These are phyloP conservation scores for Tolypeutes matacus DNA, from an alignment of 2,797 vertebrate genomes.

Conservation along the genomic window DNA sequence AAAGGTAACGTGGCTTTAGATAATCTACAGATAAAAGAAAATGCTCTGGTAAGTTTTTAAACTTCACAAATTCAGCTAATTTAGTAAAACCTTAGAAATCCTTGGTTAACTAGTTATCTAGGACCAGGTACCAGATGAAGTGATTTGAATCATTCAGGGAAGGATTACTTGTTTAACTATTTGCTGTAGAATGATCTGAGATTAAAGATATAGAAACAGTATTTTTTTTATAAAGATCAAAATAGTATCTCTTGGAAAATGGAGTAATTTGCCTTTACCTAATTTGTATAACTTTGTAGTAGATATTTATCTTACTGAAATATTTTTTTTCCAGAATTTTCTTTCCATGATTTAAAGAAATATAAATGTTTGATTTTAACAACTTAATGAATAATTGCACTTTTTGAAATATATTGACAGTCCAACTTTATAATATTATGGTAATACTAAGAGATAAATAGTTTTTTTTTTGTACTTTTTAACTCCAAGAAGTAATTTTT, in stretches of 20 bases:
- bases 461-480: background rate
- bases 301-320: constrained; percentile 29
- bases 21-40: constrained; percentile 96
- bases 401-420: background rate
- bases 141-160: constrained; percentile 31
- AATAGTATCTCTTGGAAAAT: constrained; percentile 39
- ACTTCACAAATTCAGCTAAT: constrained; percentile 41
- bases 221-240: background rate
- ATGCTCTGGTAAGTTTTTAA: constrained; percentile 93
- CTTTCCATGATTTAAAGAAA: constrained; percentile 26
- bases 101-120: constrained; percentile 43
- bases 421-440: background rate
- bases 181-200: constrained; percentile 46
- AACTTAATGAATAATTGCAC: constrained; percentile 1
- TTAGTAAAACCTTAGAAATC: constrained; percentile 56
- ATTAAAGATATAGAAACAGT: constrained; percentile 42
- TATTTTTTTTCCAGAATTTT: constrained; percentile 44
- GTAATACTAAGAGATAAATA: background rate
- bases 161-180: constrained; percentile 55
- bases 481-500: background rate
- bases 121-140: constrained; percentile 56
- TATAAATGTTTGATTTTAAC: constrained; percentile 40
- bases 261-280: constrained; percentile 15
- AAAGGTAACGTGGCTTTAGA: constrained; percentile 97
- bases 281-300: constrained; percentile 28